Conservation (phyloP, 2,797 vertebrate genomes). For the Gymnothorax javanicus region DNA sequence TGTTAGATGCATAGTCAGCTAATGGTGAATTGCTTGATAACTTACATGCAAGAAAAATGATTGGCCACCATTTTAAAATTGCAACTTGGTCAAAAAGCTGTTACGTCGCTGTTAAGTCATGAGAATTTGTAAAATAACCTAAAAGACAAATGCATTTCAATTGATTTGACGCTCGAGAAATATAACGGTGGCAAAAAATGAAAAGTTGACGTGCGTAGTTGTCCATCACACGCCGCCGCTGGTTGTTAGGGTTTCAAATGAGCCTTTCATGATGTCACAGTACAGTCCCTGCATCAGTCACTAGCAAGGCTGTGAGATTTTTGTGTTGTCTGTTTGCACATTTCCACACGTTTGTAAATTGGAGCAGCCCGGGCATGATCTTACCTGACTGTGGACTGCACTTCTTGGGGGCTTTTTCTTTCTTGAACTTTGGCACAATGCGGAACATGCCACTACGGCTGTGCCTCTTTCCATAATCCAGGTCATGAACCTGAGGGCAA, state of each 20-base stretch:
- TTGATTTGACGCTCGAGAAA: no score
- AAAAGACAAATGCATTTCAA: no score
- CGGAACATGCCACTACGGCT: conserved; percentile 94
- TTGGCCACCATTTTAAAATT: no score
- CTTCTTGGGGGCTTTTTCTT: conserved; percentile 92
- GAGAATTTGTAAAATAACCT: no score
- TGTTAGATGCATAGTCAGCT: no score
- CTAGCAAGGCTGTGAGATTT: background rate
- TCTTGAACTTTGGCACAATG: conserved; percentile 99
- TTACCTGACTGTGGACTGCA: conserved; percentile 91
- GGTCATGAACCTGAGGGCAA: conserved; percentile 84
- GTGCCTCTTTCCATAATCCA: conserved; percentile 96
- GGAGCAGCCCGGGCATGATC: conserved; percentile 50
- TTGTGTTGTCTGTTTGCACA: background rate
- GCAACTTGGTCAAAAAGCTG: no score
- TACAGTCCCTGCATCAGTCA: background rate
- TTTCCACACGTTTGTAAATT: background rate
- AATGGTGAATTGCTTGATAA: no score
- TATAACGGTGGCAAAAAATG: no score
- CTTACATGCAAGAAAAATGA: no score
- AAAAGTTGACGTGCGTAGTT: no score
- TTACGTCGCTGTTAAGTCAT: no score
- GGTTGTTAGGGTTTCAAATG: conserved; percentile 8
- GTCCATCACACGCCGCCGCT: no score
- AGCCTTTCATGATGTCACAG: background rate